Base-by-base conservation (phyloP, 2,113 vertebrate genomes). In the Nansenia antarctica region DNA sequence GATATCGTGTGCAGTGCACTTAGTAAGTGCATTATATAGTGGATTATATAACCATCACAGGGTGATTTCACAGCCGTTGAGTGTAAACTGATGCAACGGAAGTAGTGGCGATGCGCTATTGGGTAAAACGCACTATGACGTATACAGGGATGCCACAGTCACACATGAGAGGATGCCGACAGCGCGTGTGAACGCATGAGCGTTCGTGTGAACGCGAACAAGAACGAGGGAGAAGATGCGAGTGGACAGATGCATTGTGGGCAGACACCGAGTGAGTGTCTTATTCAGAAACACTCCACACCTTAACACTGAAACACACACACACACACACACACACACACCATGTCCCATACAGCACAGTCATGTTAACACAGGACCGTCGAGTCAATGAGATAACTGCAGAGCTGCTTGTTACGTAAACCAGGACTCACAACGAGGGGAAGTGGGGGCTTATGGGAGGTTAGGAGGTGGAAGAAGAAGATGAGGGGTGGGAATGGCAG, bases 401-500 rank as follows among this genome's bases (percentile, higher is more conserved):
- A 54, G 47, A 53, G 47, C 39, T 20, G 9, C 26, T 39, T 5
- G 64, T 66, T 66, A 54, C 30, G 14, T 66, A 66, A 66, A 29
- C n/a, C 12, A 66, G 49, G 30, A 20, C 31, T 9, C 12, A 42
- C 32, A 62, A 18, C 27, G n/a, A 18, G 26, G 29, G 27, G 30
- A 47, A 29, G 26, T 0, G 45, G 9, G 18, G 3, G 34, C 9
- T 47, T 20, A n/a, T 49, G 9, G 18, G 45, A 49, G 45, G 45
- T 20, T n/a, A n/a, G 45, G 45, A 47, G 15, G 45, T 49, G 45
- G n/a, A n/a, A n/a, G n/a, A 29, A 3, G 14, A 26, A 42, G 61
- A 35, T 2, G 35, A 27, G 62, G 26, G 26, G 7, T 22, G 22
- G 37, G 34, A 18, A 2, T 1, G 18, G 15, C 29, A 12, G 22